Evolutionary conservation across 2,888 invertebrate genomes (phyloP), one percentile per base, ranked within the genome.

Genomic region (Thymelicus sylvestris): DNA sequence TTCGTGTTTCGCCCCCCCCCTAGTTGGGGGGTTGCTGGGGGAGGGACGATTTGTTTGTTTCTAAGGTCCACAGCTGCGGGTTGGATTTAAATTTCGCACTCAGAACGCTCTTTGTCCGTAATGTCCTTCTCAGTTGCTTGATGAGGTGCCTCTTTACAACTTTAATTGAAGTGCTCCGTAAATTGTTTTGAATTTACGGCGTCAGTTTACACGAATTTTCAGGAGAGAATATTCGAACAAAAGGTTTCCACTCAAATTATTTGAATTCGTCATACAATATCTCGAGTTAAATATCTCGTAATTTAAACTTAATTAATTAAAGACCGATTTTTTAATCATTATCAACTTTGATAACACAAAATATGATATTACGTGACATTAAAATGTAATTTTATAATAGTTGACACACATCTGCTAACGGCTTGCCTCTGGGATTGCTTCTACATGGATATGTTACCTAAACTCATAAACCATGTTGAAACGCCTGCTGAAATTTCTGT

Each of bases 21-120:
- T 69, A 71, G 71, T 70, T 78, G 81, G 74, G 74, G 74, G 73
- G 79, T 69, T 62, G 60, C 48, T 60, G 74, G 77, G 77, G 82
- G 79, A 79, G 86, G 85, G 86, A 81, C 84, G 83, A 89, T 90
- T 90, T 93, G 92, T 92, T 92, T 92, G 91, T 90, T 92, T 85
- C 91, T 91, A 91, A 92, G 92, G 91, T 87, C 83, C 86, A 77
- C 88, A 89, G 86, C 88, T 91, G 91, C 84, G 92, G 90, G 90
- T 85, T 84, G 87, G 89, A 90, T 91, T 92, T 91, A 90, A 91
- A 87, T 87, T 89, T 89, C 84, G 87, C 77, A 86, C 87, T 84
- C 83, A 77, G 80, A 77, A 81, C 83, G 84, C 87, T 89, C 89
- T 90, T 91, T 91, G 90, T 87, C 81, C 80, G 79, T 79, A 80